Evolutionary conservation across 2,797 vertebrate species (phyloP).

Genomic region (Gouania willdenowi): DNA sequence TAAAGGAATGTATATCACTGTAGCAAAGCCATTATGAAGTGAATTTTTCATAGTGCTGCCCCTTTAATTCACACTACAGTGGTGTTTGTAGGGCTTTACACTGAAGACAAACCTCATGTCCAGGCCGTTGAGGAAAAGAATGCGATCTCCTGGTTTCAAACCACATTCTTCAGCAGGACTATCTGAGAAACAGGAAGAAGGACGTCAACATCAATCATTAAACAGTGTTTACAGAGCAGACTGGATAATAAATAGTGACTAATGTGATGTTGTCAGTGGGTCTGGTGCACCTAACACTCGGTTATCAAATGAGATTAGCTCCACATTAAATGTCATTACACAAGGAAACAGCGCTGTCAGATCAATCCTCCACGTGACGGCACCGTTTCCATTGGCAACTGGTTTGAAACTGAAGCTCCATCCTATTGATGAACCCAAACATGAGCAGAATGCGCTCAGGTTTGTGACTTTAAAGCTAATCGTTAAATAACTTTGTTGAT

Average conservation of each 20-base stretch:
- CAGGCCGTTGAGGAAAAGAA: conserved; percentile 95
- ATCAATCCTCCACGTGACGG: conserved; percentile 19
- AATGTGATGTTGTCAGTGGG: conserved; percentile 47
- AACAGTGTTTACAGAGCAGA: conserved; percentile 34
- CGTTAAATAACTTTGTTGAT: conserved; percentile 15
- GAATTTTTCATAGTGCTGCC: too few relatives aligned
- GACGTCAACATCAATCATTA: conserved; percentile 22
- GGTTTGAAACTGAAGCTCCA: too few relatives aligned
- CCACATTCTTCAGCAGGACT: conserved; percentile 93
- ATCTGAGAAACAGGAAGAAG: conserved; percentile 70
- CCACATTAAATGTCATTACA: conserved; percentile 36
- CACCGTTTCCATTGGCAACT: too few relatives aligned
- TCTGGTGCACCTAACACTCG: too few relatives aligned
- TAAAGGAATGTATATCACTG: too few relatives aligned
- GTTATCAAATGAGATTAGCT: conserved; percentile 19
- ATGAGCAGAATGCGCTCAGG: too few relatives aligned
- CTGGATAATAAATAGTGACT: conserved; percentile 24
- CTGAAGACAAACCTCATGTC: conserved; percentile 98
- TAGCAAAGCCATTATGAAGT: too few relatives aligned
- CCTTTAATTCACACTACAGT: too few relatives aligned
- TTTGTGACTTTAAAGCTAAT: conserved; percentile 4
- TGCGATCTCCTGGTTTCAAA: conserved; percentile 90
- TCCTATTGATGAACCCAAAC: not conserved
- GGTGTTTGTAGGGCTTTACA: too few relatives aligned
- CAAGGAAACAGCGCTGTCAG: conserved; percentile 48